These are phyloP conservation scores for human DNA, from an alignment of 2,113 vertebrate species.

Conservation along the genomic window GRCh38 chrX:126937001-126937500, in stretches of 20 bases:
- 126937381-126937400: background rate
- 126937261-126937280: background rate
- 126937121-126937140: background rate
- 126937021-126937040: background rate
- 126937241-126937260: conserved; percentile 5
- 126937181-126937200: background rate
- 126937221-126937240: conserved; percentile 47
- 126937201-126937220: background rate
- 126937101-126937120: background rate
- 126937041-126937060: background rate
- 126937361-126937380: background rate
- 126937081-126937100: background rate
- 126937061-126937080: background rate
- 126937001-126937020: background rate
- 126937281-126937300: background rate
- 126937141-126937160: background rate
- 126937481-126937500: background rate
- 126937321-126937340: background rate
- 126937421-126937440: background rate
- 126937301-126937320: conserved; percentile 42
- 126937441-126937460: conserved; percentile 2
- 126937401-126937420: background rate
- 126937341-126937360: background rate
- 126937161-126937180: background rate
- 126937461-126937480: background rate